phyloP scores from a whole-genome alignment of 1,140 invertebrate species.

The Sarcophaga bullata region DNA sequence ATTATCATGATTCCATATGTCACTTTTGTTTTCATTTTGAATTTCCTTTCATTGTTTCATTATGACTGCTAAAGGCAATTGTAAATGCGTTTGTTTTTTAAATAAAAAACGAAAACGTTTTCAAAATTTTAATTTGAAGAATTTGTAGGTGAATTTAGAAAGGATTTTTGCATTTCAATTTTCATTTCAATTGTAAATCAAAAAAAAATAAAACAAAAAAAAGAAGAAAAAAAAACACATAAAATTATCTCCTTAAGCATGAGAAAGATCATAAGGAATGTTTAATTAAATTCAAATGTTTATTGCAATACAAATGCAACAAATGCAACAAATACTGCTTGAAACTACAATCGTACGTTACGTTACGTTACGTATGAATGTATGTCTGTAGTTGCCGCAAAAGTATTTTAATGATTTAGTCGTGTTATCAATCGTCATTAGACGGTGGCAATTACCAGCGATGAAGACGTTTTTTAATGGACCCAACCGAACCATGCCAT shows the following conservation, averaged over 20 bases:
- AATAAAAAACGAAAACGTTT: not conserved
- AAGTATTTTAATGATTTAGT: slow-evolving; percentile 9
- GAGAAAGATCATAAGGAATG: not conserved
- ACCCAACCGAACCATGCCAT: not conserved
- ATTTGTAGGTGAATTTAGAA: not conserved
- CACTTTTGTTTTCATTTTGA: not conserved
- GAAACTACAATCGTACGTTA: too few relatives aligned
- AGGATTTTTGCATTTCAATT: slow-evolving; percentile 4
- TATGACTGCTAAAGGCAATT: not conserved
- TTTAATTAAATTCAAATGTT: slow-evolving; percentile 8
- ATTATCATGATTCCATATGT: too few relatives aligned
- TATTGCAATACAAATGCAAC: not conserved
- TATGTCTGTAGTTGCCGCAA: too few relatives aligned
- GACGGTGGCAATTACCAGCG: not conserved
- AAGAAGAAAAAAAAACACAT: not conserved
- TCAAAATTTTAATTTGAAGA: too few relatives aligned
- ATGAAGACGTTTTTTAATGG: not conserved
- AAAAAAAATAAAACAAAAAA: too few relatives aligned
- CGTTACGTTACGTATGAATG: too few relatives aligned
- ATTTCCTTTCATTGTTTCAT: too few relatives aligned
- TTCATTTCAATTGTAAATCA: not conserved
- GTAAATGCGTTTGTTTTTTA: not conserved
- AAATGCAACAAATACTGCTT: too few relatives aligned
- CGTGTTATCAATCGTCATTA: slow-evolving; percentile 4
- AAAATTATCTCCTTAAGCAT: not conserved